Conservation (phyloP, 2,888 invertebrate species). For the Zootermopsis nevadensis region DNA sequence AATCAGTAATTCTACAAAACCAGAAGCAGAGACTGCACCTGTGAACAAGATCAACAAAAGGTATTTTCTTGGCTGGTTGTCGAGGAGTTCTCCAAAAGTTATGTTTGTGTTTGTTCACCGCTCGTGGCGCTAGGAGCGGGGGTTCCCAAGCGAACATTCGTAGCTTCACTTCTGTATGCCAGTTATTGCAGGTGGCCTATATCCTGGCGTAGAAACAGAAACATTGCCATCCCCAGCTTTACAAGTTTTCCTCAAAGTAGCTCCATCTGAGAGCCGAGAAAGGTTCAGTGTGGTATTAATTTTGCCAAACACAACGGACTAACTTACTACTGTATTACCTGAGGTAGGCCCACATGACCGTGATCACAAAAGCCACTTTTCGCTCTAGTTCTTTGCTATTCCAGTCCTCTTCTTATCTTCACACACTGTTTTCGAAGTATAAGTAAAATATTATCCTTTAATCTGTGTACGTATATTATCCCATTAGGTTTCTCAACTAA, state of each 20-base stretch:
- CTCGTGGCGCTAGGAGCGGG: background rate
- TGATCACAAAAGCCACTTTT: no score
- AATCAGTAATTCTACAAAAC: conserved; percentile 4
- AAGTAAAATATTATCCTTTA: no score
- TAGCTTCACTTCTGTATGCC: background rate
- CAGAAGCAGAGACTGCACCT: background rate
- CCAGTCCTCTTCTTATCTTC: no score
- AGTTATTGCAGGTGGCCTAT: background rate
- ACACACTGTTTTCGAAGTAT: no score
- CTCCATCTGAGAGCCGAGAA: no score
- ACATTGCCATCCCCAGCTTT: background rate
- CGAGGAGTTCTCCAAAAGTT: conserved; percentile 9
- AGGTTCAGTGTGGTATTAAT: no score
- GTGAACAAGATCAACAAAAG: background rate
- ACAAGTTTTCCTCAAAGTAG: background rate
- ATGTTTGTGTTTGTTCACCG: conserved; percentile 1
- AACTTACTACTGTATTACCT: no score
- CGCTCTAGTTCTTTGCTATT: no score
- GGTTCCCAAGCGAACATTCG: background rate
- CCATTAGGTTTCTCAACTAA: no score
- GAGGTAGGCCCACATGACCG: no score
- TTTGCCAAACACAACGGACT: no score
- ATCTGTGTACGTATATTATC: no score
- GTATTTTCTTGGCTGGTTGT: background rate
- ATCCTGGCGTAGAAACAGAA: background rate